Conservation (phyloP, 2,797 vertebrate species). For the Furcifer pardalis region DNA sequence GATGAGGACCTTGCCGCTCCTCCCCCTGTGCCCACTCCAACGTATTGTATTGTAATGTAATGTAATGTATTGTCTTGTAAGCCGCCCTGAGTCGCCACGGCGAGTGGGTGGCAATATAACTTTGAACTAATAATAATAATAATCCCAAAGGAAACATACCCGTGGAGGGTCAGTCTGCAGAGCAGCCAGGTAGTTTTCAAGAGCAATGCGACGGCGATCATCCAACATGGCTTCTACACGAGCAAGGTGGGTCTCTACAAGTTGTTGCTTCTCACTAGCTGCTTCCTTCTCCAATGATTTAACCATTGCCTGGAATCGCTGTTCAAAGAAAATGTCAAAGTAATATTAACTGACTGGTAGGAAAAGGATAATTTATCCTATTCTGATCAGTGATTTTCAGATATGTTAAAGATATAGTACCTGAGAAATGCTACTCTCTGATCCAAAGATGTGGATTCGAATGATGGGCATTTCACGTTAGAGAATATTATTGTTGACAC, state of each 20-base stretch:
- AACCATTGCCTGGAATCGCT: constrained; percentile 98
- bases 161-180: constrained; percentile 92
- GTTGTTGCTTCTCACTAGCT: constrained; percentile 96
- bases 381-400: not conserved
- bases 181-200: constrained; percentile 96
- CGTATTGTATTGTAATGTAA: too few species aligned
- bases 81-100: too few species aligned
- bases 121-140: too few species aligned
- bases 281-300: constrained; percentile 97
- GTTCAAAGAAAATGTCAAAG: not conserved
- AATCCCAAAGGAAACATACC: constrained; percentile 74
- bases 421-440: not conserved
- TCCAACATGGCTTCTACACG: constrained; percentile 97
- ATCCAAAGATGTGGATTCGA: not conserved
- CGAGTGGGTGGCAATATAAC: too few species aligned
- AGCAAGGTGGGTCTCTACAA: constrained; percentile 95
- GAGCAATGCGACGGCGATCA: constrained; percentile 91
- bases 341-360: not conserved
- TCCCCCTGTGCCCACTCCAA: too few species aligned
- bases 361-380: not conserved
- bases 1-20: too few species aligned
- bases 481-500: not conserved
- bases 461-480: not conserved
- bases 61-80: too few species aligned
- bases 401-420: not conserved